These are phyloP conservation scores for Coptotermes formosanus DNA, from an alignment of 1,140 invertebrate species.

Conservation along the genomic window DNA sequence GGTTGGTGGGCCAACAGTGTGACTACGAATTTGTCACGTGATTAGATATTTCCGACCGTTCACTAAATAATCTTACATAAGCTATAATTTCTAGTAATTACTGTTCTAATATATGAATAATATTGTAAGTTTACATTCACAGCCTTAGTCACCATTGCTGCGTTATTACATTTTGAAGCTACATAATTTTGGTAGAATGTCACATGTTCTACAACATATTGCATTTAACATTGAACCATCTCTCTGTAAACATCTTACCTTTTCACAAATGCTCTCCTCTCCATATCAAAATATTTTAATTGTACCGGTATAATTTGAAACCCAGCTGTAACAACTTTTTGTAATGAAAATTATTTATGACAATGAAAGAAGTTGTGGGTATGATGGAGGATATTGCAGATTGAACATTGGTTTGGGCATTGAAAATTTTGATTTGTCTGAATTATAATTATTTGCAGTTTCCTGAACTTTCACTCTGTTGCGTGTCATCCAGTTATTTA, in stretches of 20 bases:
- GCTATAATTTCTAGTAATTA: too few species aligned
- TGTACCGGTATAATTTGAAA: not conserved
- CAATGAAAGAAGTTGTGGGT: not conserved
- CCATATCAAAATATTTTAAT: not conserved
- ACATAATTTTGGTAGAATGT: conserved; percentile 2
- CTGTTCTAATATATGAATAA: too few species aligned
- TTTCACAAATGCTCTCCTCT: not conserved
- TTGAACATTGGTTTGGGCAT: not conserved
- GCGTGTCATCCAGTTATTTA: too few species aligned
- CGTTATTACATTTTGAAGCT: too few species aligned
- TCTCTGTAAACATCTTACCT: not conserved
- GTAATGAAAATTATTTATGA: not conserved
- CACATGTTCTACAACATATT: not conserved
- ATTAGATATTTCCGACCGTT: not conserved
- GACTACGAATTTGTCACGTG: not conserved
- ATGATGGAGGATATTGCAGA: not conserved
- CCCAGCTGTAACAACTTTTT: too few species aligned
- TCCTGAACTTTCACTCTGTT: too few species aligned
- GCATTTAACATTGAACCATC: not conserved
- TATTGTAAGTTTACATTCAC: not conserved
- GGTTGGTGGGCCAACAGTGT: not conserved
- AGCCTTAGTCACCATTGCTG: not conserved
- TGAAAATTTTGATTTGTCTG: too few species aligned
- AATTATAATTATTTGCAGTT: too few species aligned
- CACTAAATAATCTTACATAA: not conserved